Evolutionary conservation across 2,888 invertebrate species (phyloP).

Genomic region (Camponotus fellah): DNA sequence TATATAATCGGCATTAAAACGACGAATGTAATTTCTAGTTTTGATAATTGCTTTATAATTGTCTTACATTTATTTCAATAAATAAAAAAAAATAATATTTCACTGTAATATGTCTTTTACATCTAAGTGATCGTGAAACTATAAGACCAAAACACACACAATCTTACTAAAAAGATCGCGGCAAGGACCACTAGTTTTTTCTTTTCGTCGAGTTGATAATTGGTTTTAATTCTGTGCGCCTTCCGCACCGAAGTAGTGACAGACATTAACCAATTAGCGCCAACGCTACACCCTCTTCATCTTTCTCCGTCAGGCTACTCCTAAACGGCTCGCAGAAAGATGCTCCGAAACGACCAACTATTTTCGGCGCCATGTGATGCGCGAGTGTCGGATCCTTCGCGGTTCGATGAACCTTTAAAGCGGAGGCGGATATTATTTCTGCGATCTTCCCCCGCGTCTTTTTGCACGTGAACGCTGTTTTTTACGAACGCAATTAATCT

Average conservation of each 20-base stretch:
- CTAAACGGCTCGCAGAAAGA: constrained; percentile 67
- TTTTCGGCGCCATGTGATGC: constrained; percentile 66
- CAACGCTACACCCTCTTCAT: constrained; percentile 22
- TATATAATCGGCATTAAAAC: background rate
- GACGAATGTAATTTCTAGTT: background rate
- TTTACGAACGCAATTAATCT: constrained; percentile 50
- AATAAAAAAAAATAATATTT: constrained; percentile 20
- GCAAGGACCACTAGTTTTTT: constrained; percentile 1
- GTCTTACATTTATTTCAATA: background rate
- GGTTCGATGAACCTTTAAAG: constrained; percentile 67
- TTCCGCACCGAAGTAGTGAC: constrained; percentile 70
- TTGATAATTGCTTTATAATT: constrained; percentile 28
- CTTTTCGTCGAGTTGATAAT: constrained; percentile 63
- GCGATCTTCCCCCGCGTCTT: constrained; percentile 42
- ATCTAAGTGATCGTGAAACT: constrained; percentile 38
- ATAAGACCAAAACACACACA: constrained; percentile 24
- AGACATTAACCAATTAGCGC: constrained; percentile 81
- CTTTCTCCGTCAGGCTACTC: constrained; percentile 31
- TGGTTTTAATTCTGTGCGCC: constrained; percentile 79
- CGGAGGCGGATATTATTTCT: constrained; percentile 70
- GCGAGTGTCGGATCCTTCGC: constrained; percentile 19
- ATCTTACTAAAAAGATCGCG: constrained; percentile 60
- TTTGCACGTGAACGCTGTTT: constrained; percentile 51
- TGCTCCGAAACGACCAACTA: constrained; percentile 64
- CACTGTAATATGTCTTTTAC: constrained; percentile 17